These are phyloP conservation scores for Rhinoptilus africanus DNA, from an alignment of 2,113 vertebrate genomes.

Conservation along the genomic window DNA sequence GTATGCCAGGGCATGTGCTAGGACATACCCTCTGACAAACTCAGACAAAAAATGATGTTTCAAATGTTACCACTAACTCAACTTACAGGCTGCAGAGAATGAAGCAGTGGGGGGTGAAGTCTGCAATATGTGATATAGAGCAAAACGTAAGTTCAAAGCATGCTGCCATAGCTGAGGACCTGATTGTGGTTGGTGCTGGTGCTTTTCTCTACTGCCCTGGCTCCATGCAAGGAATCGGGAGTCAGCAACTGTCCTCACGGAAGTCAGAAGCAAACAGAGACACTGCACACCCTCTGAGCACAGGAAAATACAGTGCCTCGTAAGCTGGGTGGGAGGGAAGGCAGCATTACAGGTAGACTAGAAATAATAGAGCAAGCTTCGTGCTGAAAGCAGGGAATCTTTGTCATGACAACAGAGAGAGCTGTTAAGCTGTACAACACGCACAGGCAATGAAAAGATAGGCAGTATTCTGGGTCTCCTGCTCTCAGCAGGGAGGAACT, in stretches of 20 bases:
- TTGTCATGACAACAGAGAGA: constrained; percentile 45
- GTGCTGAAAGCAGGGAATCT: neutral
- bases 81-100: neutral
- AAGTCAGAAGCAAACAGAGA: neutral
- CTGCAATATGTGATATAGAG: neutral
- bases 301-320: neutral
- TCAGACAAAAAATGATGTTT: neutral
- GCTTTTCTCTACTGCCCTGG: neutral
- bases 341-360: neutral
- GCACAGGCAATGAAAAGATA: neutral
- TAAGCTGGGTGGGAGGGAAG: neutral
- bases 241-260: neutral
- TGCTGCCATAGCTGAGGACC: rapidly evolving
- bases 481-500: neutral
- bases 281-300: neutral
- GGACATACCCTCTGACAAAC: neutral
- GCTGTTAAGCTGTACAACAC: neutral
- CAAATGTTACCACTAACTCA: neutral
- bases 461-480: neutral
- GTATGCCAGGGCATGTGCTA: neutral
- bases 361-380: neutral
- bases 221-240: neutral
- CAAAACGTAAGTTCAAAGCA: neutral
- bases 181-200: neutral
- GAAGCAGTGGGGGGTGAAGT: neutral